Percentiles rank a stretch among this genome's conserved stretches.
These are phyloP conservation scores for Ptilodon capucinus DNA, from an alignment of 2,888 invertebrate species.

Conservation along the genomic window DNA sequence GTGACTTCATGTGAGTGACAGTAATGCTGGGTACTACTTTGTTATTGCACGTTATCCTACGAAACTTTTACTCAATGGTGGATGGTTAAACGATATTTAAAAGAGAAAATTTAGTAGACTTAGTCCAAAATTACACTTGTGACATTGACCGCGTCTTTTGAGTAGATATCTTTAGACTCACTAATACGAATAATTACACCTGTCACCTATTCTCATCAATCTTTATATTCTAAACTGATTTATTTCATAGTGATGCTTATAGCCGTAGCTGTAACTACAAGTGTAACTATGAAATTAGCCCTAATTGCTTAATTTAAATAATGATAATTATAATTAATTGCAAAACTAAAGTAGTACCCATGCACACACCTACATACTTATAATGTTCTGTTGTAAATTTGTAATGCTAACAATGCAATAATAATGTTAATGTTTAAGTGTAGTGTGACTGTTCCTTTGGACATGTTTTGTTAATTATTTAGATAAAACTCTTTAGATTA, in stretches of 20 bases:
- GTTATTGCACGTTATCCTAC: neutral
- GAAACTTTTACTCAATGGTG: neutral
- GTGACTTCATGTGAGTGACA: constrained; percentile 9
- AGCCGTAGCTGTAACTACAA: too few relatives aligned
- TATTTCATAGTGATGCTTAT: too few relatives aligned
- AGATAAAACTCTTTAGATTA: neutral
- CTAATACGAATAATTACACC: too few relatives aligned
- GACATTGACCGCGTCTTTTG: too few relatives aligned
- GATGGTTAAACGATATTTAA: neutral
- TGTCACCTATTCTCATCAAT: too few relatives aligned
- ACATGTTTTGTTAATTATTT: constrained; percentile 2
- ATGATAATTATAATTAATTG: neutral
- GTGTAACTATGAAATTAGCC: too few relatives aligned
- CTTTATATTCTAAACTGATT: too few relatives aligned
- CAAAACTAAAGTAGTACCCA: neutral
- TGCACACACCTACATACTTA: neutral
- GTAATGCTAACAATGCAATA: constrained; percentile 29
- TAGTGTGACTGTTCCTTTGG: constrained; percentile 23
- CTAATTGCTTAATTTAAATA: neutral
- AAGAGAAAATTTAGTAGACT: neutral
- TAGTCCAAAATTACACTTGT: too few relatives aligned
- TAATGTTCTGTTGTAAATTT: neutral
- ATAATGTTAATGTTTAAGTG: constrained; percentile 18
- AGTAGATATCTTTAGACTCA: too few relatives aligned
- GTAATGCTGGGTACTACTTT: neutral